These are phyloP conservation scores for Embidobia sp. DNA, from an alignment of 2,888 invertebrate genomes.

Conservation along the genomic window DNA sequence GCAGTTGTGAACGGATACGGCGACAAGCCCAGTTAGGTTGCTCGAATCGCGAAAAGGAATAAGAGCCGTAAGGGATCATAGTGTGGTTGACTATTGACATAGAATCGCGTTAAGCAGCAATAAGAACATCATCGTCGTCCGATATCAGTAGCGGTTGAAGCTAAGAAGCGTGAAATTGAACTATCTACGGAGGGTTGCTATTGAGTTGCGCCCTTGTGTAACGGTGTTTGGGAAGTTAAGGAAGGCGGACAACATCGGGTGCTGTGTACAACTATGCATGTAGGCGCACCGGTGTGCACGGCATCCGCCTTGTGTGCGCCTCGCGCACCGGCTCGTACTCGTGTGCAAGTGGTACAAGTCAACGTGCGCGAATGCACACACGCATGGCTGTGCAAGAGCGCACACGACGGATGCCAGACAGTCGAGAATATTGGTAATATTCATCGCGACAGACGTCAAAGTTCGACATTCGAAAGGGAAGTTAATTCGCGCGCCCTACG, in stretches of 20 bases:
- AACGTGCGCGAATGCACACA: too few relatives aligned
- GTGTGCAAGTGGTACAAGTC: neutral
- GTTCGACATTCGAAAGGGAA: constrained; percentile 46
- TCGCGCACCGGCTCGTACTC: neutral
- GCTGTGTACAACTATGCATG: constrained; percentile 58
- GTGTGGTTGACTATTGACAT: constrained; percentile 32
- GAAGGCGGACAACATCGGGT: constrained; percentile 61
- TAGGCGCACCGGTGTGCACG: constrained; percentile 40
- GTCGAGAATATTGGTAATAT: constrained; percentile 41
- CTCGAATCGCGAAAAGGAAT: too few relatives aligned
- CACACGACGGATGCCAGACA: constrained; percentile 34
- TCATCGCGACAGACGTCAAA: constrained; percentile 46
- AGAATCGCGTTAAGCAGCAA: constrained; percentile 53
- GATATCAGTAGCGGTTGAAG: constrained; percentile 70
- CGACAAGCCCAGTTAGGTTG: too few relatives aligned
- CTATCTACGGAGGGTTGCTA: constrained; percentile 78
- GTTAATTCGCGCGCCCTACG: constrained; percentile 47
- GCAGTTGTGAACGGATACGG: too few relatives aligned
- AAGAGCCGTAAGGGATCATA: too few relatives aligned
- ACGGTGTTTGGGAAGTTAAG: constrained; percentile 58
- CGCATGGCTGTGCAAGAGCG: neutral
- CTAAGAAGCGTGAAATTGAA: constrained; percentile 77
- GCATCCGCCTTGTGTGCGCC: constrained; percentile 1
- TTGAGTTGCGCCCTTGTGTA: constrained; percentile 75
- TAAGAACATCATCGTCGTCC: constrained; percentile 65